A percentile compares a stretch with the other conserved stretches of the same genome.
Conservation (phyloP, 2,888 invertebrate genomes). For the Synergus gifuensis region DNA sequence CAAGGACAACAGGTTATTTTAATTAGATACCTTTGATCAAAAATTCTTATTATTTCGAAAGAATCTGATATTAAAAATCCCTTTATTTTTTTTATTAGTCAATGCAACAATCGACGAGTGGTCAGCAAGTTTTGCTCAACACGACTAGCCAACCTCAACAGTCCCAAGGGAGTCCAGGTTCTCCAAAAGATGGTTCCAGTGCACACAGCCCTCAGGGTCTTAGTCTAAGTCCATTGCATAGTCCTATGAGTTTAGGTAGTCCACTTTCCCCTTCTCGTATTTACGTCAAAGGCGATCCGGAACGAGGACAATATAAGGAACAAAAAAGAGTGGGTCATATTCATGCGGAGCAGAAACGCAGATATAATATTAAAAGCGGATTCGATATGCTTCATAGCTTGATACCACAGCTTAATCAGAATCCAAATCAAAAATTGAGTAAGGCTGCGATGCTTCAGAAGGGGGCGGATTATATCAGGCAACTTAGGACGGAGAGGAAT, state of each 20-base stretch:
- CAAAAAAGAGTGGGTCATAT: constrained; percentile 93
- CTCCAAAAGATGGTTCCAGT: constrained; percentile 71
- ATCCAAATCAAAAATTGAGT: constrained; percentile 94
- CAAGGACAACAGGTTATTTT: constrained; percentile 62
- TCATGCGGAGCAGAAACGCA: constrained; percentile 96
- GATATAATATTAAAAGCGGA: constrained; percentile 97
- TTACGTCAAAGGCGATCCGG: constrained; percentile 77
- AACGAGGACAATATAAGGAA: constrained; percentile 80
- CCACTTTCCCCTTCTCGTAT: constrained; percentile 83
- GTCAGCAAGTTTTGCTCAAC: constrained; percentile 66
- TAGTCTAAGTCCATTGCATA: constrained; percentile 78
- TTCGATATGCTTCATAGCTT: constrained; percentile 96
- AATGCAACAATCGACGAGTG: constrained; percentile 62
- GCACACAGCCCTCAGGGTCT: constrained; percentile 75
- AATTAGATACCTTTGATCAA: not conserved
- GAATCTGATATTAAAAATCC: no score
- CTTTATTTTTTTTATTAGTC: constrained; percentile 35
- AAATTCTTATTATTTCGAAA: constrained; percentile 13
- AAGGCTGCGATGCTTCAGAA: constrained; percentile 98
- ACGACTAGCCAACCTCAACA: constrained; percentile 66
- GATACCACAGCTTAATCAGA: constrained; percentile 94
- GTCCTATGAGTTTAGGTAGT: constrained; percentile 78
- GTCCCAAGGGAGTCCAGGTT: constrained; percentile 70
- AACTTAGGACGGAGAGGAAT: constrained; percentile 90
- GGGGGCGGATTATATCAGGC: constrained; percentile 96